A percentile compares a stretch with the other conserved stretches of the same genome.
Conservation (phyloP, 2,113 vertebrate genomes). For the Rhabdomys dilectus region DNA sequence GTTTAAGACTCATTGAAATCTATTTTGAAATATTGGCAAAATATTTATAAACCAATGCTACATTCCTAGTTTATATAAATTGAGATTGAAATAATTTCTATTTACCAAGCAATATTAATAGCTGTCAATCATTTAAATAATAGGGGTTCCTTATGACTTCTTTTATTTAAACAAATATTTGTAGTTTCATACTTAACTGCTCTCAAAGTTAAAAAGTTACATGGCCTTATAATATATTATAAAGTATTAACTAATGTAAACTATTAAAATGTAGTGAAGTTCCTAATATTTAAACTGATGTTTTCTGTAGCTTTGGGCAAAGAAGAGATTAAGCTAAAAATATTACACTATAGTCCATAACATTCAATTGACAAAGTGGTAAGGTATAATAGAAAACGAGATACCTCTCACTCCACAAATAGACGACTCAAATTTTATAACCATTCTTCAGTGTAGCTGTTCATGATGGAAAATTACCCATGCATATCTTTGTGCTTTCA, state of each 20-base stretch:
- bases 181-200: not conserved
- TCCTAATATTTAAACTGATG: conserved; percentile 29
- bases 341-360: conserved; percentile 36
- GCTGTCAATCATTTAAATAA: conserved; percentile 26
- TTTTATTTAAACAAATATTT: conserved; percentile 43
- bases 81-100: conserved; percentile 21
- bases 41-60: not conserved
- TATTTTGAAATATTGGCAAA: conserved; percentile 43
- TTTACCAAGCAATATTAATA: conserved; percentile 16
- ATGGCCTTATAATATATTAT: not conserved
- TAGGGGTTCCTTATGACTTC: not conserved
- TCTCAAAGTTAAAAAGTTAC: conserved; percentile 16
- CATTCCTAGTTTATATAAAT: conserved; percentile 20
- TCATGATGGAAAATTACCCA: conserved; percentile 68
- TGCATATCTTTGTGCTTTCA: conserved; percentile 73
- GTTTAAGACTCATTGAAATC: not conserved
- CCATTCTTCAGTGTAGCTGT: conserved; percentile 55
- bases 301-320: not conserved
- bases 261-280: conserved; percentile 38
- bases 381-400: conserved; percentile 18
- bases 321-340: conserved; percentile 59
- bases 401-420: conserved; percentile 52
- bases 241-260: not conserved
- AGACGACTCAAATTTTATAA: conserved; percentile 63
- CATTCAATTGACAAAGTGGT: conserved; percentile 55